Conservation (phyloP, 92 coral and sea anemone species). For the Umimayanthus kanabou region DNA sequence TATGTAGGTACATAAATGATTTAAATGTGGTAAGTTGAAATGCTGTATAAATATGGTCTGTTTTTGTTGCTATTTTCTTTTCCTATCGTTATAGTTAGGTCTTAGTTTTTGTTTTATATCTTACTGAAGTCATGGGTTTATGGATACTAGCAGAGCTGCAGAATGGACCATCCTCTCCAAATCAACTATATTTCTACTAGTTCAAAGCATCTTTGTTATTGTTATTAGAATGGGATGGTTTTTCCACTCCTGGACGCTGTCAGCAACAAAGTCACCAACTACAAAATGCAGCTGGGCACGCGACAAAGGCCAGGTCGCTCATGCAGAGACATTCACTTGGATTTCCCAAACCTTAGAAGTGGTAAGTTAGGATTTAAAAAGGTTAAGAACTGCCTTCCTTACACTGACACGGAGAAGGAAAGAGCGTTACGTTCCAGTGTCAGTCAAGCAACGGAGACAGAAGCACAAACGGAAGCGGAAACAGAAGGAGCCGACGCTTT, state of each 20-base stretch:
- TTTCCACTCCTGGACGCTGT: not conserved
- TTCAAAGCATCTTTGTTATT: not conserved
- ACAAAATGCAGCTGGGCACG: constrained; percentile 34
- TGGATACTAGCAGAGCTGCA: not conserved
- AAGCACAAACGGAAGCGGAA: too few species aligned
- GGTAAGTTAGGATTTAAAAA: constrained; percentile 13
- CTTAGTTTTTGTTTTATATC: too few species aligned
- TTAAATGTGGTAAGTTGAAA: too few species aligned
- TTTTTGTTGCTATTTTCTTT: too few species aligned
- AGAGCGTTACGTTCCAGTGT: too few species aligned
- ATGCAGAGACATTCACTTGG: constrained; percentile 41
- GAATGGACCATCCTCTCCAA: not conserved
- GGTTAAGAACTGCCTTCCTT: not conserved
- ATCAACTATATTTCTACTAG: not conserved
- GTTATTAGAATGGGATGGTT: not conserved
- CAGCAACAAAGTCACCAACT: constrained; percentile 33
- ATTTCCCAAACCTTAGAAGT: constrained; percentile 3
- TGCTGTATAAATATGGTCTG: too few species aligned
- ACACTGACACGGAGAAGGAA: too few species aligned
- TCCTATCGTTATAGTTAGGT: too few species aligned
- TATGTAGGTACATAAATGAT: too few species aligned
- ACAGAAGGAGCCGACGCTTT: too few species aligned
- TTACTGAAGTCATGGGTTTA: too few species aligned
- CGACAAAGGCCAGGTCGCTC: constrained; percentile 32
- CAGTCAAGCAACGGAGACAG: too few species aligned